phyloP scores from a whole-genome alignment of 1,140 invertebrate species.

The Leptinotarsa defecta region DNA sequence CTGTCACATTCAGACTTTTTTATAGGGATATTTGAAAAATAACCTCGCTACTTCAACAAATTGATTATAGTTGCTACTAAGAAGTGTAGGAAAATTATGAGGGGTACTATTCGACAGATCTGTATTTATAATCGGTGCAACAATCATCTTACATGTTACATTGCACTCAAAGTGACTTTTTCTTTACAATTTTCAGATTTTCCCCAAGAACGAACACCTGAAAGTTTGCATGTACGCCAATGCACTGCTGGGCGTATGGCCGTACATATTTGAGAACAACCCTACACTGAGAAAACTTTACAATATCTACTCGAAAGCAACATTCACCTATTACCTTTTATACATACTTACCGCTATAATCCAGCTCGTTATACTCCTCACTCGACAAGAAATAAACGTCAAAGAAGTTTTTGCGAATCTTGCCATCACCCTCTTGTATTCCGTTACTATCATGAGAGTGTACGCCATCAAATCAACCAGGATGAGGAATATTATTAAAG shows the following conservation, averaged over 20 bases:
- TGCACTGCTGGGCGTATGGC: conserved; percentile 29
- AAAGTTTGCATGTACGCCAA: conserved; percentile 31
- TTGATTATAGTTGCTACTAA: neutral
- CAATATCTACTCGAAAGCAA: conserved; percentile 22
- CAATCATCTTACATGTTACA: neutral
- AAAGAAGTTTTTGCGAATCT: conserved; percentile 29
- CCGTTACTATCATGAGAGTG: conserved; percentile 26
- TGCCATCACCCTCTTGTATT: conserved; percentile 34
- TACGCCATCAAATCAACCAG: conserved; percentile 24
- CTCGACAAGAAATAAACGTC: neutral
- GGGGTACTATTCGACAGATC: neutral
- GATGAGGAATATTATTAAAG: conserved; percentile 27
- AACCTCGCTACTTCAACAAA: neutral
- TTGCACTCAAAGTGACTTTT: too few relatives aligned
- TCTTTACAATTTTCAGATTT: conserved; percentile 30
- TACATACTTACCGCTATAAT: conserved; percentile 31
- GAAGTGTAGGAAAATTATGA: neutral
- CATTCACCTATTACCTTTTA: conserved; percentile 27
- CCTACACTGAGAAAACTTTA: conserved; percentile 22
- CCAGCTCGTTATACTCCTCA: conserved; percentile 20
- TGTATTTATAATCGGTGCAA: neutral
- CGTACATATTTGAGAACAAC: conserved; percentile 33
- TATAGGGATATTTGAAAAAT: neutral
- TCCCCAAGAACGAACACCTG: conserved; percentile 31
- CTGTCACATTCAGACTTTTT: neutral